Conservation (phyloP, 2,797 vertebrate genomes). For the Lacerta viridis region DNA sequence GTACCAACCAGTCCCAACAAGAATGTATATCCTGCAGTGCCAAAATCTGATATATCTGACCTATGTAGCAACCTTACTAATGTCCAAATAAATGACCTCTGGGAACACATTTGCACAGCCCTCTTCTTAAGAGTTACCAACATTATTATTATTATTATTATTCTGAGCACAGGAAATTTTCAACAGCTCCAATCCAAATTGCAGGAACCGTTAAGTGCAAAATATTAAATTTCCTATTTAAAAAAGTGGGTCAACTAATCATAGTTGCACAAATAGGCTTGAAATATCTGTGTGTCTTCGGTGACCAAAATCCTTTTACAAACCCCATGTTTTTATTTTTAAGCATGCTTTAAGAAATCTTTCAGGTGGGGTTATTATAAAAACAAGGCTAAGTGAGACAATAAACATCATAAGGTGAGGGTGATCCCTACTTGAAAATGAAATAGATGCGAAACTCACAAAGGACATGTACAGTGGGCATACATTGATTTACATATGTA, state of each 20-base stretch:
- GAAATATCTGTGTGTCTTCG: background rate
- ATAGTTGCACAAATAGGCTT: background rate
- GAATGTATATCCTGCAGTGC: too few relatives aligned
- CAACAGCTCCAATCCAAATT: background rate
- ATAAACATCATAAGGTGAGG: background rate
- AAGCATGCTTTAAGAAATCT: background rate
- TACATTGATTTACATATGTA: background rate
- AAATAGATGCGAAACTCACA: background rate
- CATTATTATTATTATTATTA: too few relatives aligned
- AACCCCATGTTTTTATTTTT: background rate
- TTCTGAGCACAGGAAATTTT: background rate
- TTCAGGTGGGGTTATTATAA: too few relatives aligned
- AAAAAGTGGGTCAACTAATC: background rate
- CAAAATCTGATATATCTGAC: background rate
- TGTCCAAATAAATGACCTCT: background rate
- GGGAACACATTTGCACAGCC: background rate
- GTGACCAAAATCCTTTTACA: background rate
- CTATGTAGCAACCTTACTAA: background rate
- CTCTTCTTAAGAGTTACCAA: background rate
- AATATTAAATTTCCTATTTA: background rate
- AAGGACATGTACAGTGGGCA: background rate
- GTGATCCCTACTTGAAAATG: background rate
- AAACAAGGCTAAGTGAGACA: background rate
- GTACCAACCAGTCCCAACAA: background rate
- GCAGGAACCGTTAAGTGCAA: background rate